Conservation (phyloP, 2,888 invertebrate species). For the Adineta ricciae region DNA sequence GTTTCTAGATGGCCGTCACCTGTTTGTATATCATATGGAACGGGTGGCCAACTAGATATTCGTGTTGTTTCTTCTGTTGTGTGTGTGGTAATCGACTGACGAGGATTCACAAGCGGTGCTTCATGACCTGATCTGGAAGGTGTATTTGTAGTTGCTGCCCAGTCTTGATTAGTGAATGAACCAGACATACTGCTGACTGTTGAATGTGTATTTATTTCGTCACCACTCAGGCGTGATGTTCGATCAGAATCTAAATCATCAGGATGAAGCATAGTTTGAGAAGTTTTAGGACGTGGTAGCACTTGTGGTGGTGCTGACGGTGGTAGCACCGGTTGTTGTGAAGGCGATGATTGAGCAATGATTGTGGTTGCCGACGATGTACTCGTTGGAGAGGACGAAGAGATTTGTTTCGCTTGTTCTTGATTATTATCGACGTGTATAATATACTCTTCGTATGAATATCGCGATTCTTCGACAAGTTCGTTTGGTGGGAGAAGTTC, state of each 20-base stretch:
- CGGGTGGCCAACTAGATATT: slow-evolving; percentile 3
- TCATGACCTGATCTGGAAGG: neutral
- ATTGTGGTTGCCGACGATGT: neutral
- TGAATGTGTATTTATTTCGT: neutral
- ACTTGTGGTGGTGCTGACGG: neutral
- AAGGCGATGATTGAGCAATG: neutral
- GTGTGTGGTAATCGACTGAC: neutral
- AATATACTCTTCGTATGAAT: slow-evolving; percentile 15
- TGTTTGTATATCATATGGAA: neutral
- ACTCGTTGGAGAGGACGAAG: neutral
- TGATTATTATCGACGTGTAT: slow-evolving; percentile 19
- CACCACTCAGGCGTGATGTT: neutral
- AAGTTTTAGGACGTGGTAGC: neutral
- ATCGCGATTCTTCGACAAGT: neutral
- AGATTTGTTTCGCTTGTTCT: neutral
- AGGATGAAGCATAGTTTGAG: neutral
- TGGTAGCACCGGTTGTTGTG: neutral
- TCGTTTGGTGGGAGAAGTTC: neutral
- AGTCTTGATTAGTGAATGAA: slow-evolving; percentile 15
- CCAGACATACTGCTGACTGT: neutral
- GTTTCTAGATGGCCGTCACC: neutral
- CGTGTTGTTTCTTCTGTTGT: neutral
- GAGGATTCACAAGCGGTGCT: neutral
- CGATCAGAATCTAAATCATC: slow-evolving; percentile 10
- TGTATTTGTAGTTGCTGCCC: neutral